Base-by-base conservation (phyloP, 2,888 invertebrate species). In the Lydus trimaculatus region DNA sequence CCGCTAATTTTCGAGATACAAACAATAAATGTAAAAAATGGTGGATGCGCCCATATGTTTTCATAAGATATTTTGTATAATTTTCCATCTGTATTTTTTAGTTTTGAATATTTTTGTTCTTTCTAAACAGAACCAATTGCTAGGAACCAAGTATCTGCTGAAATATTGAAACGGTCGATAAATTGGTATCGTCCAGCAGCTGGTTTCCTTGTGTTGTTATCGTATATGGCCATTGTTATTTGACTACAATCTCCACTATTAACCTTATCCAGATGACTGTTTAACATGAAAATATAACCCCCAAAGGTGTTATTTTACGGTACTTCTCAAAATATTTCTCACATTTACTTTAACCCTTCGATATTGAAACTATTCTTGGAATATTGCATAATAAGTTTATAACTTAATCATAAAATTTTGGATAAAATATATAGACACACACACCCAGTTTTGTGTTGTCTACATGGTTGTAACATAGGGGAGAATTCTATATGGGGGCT, bases 161-260 rank as follows among this genome's bases (percentile, higher is more conserved):
- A 78, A 79, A 81, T 81, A 80, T 79, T 75, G 77, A 72, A 79
- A 79, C 73, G 76, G 78, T 71, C 78, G 73, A 73, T 79, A 78
- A 80, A 81, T 79, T 78, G 79, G 75, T 72, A 75, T 76, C 72
- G 75, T 76, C 75, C 78, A 72, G 74, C 72, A 72, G 76, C 69
- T 74, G 65, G 67, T 68, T 66, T 64, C 31, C 23, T 63, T 64
- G 73, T 67, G 66, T 66, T 68, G 61, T 63, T 58, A 20, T 66
- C 33, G 7, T 33, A 7, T 48, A 9, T 20, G 1, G 20, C 8
- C 67, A 63, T 67, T 65, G 72, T 68, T 68, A 67, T 72, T 72
- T 74, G 28, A 28, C 25, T 56, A 56, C 15, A 25, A 28, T 28
- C 56, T 11, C 15, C 25, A 28, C 56, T 25, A 56, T 74, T 68